A percentile compares a stretch with the other conserved stretches of the same genome.
These are phyloP conservation scores for Apolygus lucorum DNA, from an alignment of 1,140 invertebrate genomes.

Conservation along the genomic window DNA sequence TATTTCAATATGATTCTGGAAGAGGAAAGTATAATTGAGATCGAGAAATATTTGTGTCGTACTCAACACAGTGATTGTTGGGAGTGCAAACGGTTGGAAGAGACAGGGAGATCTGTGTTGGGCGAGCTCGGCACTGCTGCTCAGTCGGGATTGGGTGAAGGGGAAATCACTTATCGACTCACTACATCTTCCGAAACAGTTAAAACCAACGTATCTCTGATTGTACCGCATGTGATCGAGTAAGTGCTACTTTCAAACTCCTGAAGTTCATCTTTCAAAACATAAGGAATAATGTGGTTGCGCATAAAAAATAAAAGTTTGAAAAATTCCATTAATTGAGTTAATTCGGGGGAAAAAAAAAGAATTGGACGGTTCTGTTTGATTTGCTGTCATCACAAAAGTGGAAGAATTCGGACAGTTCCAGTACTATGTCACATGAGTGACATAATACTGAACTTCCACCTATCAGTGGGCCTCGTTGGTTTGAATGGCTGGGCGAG, in stretches of 20 bases:
- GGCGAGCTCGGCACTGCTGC: conserved; percentile 9
- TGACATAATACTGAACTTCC: too few relatives aligned
- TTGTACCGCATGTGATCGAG: conserved; percentile 30
- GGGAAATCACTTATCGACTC: conserved; percentile 29
- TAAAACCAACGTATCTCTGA: conserved; percentile 25
- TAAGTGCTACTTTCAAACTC: too few relatives aligned
- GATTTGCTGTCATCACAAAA: too few relatives aligned
- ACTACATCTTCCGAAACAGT: background rate
- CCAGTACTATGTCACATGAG: too few relatives aligned
- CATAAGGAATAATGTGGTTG: background rate
- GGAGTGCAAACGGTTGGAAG: conserved; percentile 23
- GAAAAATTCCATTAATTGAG: too few relatives aligned
- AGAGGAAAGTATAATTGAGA: conserved; percentile 26
- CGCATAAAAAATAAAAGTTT: too few relatives aligned
- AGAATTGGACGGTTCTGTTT: too few relatives aligned
- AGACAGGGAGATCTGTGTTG: conserved; percentile 21
- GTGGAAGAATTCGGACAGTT: too few relatives aligned
- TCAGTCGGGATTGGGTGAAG: conserved; percentile 30
- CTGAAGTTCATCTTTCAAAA: background rate
- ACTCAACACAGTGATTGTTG: conserved; percentile 25
- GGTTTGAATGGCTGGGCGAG: too few relatives aligned
- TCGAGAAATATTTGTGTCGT: conserved; percentile 26
- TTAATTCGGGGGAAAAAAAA: too few relatives aligned
- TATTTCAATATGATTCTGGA: conserved; percentile 29
- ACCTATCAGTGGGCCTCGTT: too few relatives aligned